A percentile compares a stretch with the other conserved stretches of the same genome.
Evolutionary conservation across 2,888 invertebrate species (phyloP).

Genomic region (Rapana venosa): DNA sequence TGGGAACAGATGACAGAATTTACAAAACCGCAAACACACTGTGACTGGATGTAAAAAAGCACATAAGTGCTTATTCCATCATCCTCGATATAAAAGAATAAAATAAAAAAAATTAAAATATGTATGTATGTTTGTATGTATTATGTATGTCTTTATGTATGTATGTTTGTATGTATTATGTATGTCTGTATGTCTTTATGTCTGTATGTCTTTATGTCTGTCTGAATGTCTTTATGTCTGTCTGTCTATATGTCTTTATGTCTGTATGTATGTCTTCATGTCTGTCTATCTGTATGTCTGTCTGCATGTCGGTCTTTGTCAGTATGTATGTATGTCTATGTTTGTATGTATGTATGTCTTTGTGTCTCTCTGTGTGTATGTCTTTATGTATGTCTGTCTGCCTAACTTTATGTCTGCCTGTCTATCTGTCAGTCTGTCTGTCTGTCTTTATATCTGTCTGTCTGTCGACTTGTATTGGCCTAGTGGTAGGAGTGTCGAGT

Average conservation of each 20-base stretch:
- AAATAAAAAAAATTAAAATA: no score
- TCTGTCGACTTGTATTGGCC: not conserved
- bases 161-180: not conserved
- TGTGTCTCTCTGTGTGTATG: not conserved
- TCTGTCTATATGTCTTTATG: not conserved
- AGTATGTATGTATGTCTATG: not conserved
- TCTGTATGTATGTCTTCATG: not conserved
- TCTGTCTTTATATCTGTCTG: not conserved
- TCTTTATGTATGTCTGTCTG: not conserved
- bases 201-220: no score
- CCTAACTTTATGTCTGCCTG: not conserved
- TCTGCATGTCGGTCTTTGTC: not conserved
- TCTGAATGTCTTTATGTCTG: not conserved
- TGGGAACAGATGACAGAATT: no score
- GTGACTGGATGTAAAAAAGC: no score
- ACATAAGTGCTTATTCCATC: no score
- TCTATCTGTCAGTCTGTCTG: not conserved
- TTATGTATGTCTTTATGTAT: no score
- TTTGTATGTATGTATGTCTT: not conserved
- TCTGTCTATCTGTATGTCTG: not conserved
- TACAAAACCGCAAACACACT: no score
- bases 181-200: no score
- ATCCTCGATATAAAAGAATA: no score
- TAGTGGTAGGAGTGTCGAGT: no score
- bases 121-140: no score